Evolutionary conservation across 2,888 invertebrate species (phyloP).

Genomic region (Andrena flavipes): DNA sequence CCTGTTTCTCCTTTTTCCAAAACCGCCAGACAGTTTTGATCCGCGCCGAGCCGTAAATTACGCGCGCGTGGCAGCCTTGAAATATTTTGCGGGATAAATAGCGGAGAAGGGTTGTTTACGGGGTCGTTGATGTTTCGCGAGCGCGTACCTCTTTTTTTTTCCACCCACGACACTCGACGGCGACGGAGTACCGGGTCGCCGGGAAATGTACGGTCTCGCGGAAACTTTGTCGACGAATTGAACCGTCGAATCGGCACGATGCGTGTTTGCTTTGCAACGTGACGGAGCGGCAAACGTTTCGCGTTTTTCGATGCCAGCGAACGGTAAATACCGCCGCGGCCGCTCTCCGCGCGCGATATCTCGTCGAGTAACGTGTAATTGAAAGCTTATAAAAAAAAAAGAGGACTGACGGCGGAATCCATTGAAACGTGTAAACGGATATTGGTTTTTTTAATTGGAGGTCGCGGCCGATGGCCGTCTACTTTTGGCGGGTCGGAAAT

Average conservation of each 20-base stretch:
- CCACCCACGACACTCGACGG: background rate
- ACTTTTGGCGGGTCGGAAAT: background rate
- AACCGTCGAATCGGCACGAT: background rate
- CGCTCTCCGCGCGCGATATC: conserved; percentile 9
- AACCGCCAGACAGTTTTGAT: conserved; percentile 42
- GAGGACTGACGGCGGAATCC: background rate
- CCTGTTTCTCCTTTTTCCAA: background rate
- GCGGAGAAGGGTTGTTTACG: background rate
- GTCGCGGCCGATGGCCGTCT: background rate
- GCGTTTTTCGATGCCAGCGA: conserved; percentile 9
- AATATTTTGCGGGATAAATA: conserved; percentile 38
- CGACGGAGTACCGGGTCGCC: background rate
- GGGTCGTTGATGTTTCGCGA: background rate
- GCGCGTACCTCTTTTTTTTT: background rate
- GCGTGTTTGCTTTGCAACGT: conserved; percentile 30
- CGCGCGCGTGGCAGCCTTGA: conserved; percentile 32
- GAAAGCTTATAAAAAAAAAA: conserved; percentile 12
- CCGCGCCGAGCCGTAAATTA: conserved; percentile 27
- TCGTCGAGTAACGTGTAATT: conserved; percentile 19
- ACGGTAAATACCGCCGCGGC: conserved; percentile 15
- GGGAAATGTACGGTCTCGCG: conserved; percentile 5
- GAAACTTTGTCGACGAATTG: conserved; percentile 24
- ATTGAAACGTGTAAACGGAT: background rate
- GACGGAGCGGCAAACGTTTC: conserved; percentile 1
- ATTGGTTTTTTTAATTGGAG: conserved; percentile 8